A percentile compares a stretch with the other conserved stretches of the same genome.
Evolutionary conservation across 30 jellyfish, hydroid and myxozoan species (phyloP).

Genomic region (Chrysaora quinquecirrha): DNA sequence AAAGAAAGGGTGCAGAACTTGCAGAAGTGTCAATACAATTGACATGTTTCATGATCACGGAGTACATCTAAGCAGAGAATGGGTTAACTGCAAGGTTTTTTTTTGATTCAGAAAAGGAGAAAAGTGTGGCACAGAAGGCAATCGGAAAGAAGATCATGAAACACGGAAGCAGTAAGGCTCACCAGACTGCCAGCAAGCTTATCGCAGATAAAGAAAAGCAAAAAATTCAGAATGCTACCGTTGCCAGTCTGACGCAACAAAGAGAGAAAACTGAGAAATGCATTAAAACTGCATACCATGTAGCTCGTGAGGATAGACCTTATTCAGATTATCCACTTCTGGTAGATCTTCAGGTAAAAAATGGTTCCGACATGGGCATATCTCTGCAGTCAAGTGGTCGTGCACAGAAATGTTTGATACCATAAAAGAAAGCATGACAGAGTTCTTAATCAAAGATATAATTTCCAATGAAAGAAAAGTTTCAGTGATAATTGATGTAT

Average conservation of each 20-base stretch:
- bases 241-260: not conserved
- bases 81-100: slow-evolving; percentile 23
- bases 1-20: slow-evolving; percentile 44
- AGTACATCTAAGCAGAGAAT: slow-evolving; percentile 40
- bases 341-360: not conserved
- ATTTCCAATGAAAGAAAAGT: slow-evolving; percentile 8
- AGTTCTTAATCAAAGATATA: not conserved
- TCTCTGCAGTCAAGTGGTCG: slow-evolving; percentile 39
- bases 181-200: slow-evolving; percentile 14
- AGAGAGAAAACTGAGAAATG: slow-evolving; percentile 17
- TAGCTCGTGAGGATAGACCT: slow-evolving; percentile 31
- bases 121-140: slow-evolving; percentile 26
- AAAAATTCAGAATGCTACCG: slow-evolving; percentile 31
- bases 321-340: slow-evolving; percentile 20
- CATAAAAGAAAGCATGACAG: slow-evolving; percentile 28
- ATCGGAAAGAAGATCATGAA: slow-evolving; percentile 33
- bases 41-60: slow-evolving; percentile 39
- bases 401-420: slow-evolving; percentile 37
- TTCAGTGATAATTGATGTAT: slow-evolving; percentile 13
- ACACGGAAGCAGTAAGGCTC: slow-evolving; percentile 32
- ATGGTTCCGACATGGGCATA: slow-evolving; percentile 35
- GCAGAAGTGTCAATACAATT: slow-evolving; percentile 30
- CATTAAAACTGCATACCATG: slow-evolving; percentile 37
- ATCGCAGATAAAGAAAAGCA: slow-evolving; percentile 15
- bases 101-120: slow-evolving; percentile 32